These are phyloP conservation scores for Cryptus armator DNA, from an alignment of 2,888 invertebrate genomes.

Conservation along the genomic window DNA sequence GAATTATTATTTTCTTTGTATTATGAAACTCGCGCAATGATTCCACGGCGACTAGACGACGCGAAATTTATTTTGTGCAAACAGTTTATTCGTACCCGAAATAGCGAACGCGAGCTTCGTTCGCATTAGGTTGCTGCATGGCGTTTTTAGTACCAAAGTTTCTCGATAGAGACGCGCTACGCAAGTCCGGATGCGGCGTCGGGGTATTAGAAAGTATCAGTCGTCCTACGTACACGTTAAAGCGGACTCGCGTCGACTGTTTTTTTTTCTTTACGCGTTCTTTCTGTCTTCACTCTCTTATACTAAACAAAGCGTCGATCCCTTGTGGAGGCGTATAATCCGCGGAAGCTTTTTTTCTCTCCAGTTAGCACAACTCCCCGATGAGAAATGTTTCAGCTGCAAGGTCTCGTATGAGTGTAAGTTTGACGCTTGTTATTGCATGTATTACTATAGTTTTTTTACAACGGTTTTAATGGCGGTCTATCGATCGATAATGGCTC, in stretches of 20 bases:
- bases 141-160: slow-evolving; percentile 24
- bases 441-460: neutral
- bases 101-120: neutral
- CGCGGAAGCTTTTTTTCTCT: slow-evolving; percentile 4
- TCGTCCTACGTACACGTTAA: slow-evolving; percentile 61
- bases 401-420: neutral
- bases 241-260: slow-evolving; percentile 22
- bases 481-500: neutral
- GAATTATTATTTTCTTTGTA: too few species aligned
- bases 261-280: slow-evolving; percentile 21
- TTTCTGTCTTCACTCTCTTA: slow-evolving; percentile 35
- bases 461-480: neutral
- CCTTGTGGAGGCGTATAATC: neutral
- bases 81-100: too few species aligned
- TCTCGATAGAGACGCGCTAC: slow-evolving; percentile 58
- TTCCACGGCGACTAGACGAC: too few species aligned
- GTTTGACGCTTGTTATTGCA: neutral
- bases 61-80: too few species aligned
- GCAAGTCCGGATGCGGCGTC: slow-evolving; percentile 62
- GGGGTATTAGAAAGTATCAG: slow-evolving; percentile 69
- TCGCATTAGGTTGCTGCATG: slow-evolving; percentile 14
- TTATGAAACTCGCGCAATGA: too few species aligned
- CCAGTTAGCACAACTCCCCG: neutral
- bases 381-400: neutral
- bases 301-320: slow-evolving; percentile 11